A percentile compares a stretch with the other conserved stretches of the same genome.
phyloP scores from a whole-genome alignment of 2,888 invertebrate species.

The Nowickia ferox region DNA sequence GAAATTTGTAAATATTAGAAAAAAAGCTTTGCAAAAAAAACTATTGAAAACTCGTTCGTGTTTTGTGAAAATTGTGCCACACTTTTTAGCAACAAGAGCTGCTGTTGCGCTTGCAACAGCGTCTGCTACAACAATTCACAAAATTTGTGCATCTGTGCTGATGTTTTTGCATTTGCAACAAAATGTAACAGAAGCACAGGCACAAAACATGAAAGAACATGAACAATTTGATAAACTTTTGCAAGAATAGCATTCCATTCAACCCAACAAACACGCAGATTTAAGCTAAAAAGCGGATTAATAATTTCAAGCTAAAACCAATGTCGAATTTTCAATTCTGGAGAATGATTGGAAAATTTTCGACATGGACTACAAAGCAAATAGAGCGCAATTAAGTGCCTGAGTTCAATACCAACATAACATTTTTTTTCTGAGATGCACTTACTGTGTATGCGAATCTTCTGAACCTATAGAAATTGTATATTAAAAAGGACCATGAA shows the following conservation, averaged over 20 bases:
- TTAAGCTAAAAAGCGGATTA: too few species aligned
- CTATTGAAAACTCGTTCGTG: not conserved
- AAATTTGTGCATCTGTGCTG: conserved; percentile 45
- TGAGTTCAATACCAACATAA: too few species aligned
- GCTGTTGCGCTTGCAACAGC: not conserved
- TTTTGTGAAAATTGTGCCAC: conserved; percentile 28
- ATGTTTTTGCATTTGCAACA: conserved; percentile 42
- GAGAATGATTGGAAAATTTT: too few species aligned
- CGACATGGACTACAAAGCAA: too few species aligned
- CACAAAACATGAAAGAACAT: conserved; percentile 22
- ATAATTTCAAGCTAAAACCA: too few species aligned
- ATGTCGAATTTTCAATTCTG: too few species aligned
- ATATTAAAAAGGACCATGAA: too few species aligned
- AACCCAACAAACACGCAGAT: not conserved
- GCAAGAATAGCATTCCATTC: not conserved
- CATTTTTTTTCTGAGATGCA: too few species aligned
- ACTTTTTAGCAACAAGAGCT: conserved; percentile 2
- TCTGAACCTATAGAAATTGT: too few species aligned
- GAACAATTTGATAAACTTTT: conserved; percentile 41
- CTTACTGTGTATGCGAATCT: too few species aligned
- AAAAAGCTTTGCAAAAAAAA: not conserved
- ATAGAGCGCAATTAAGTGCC: too few species aligned
- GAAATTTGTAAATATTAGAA: not conserved
- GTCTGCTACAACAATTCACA: conserved; percentile 4
- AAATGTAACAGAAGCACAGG: conserved; percentile 29